These are phyloP conservation scores for Dendrocopos noguchii DNA, from an alignment of 2,113 vertebrate genomes.

Conservation along the genomic window DNA sequence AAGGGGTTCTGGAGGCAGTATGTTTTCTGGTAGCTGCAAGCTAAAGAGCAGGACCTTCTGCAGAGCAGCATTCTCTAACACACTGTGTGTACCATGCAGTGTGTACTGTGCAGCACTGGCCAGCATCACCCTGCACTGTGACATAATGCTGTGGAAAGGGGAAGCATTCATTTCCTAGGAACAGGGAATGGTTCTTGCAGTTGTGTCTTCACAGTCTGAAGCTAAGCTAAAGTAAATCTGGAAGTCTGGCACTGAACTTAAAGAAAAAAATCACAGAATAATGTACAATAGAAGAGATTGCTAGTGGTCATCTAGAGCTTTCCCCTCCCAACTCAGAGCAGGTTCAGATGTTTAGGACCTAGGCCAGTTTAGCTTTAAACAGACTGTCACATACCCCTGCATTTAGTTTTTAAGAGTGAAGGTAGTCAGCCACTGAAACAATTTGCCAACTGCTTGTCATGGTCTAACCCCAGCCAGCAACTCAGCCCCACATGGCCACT, in stretches of 20 bases:
- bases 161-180: background rate
- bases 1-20: background rate
- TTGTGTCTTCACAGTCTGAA: background rate
- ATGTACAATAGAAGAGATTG: background rate
- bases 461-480: background rate
- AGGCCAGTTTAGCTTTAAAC: background rate
- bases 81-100: background rate
- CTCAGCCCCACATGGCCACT: rapidly evolving
- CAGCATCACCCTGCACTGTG: background rate
- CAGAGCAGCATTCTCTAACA: background rate
- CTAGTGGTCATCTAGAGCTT: background rate
- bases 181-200: background rate
- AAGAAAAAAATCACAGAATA: background rate
- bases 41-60: background rate
- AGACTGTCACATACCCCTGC: background rate
- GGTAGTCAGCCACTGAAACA: background rate
- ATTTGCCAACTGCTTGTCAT: background rate
- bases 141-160: background rate
- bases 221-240: background rate
- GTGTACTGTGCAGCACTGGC: background rate
- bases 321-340: background rate
- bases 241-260: background rate
- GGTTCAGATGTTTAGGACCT: background rate
- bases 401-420: background rate
- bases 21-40: background rate